phyloP scores from a whole-genome alignment of 2,797 vertebrate species.

The Eutrigla gurnardus region DNA sequence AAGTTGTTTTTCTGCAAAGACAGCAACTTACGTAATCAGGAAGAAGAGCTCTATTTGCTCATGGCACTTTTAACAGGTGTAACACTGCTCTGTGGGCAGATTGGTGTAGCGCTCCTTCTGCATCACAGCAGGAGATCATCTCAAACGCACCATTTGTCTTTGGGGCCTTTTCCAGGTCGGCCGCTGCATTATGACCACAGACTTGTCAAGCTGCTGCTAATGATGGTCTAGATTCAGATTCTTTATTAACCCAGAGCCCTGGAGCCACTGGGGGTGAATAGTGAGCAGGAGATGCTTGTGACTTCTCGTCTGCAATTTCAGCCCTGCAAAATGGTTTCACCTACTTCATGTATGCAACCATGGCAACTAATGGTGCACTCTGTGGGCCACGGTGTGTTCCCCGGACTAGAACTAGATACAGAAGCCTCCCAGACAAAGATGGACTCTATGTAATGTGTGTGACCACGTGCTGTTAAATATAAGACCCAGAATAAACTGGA shows the following conservation, averaged over 20 bases:
- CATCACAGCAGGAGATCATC: slow-evolving; percentile 10
- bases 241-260: not conserved
- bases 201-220: not conserved
- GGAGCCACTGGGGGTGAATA: not conserved
- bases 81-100: not conserved
- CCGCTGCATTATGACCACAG: not conserved
- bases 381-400: not conserved
- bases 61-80: not conserved
- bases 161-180: not conserved
- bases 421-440: not conserved
- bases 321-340: not conserved
- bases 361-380: not conserved
- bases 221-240: slow-evolving; percentile 3
- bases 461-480: too few relatives aligned
- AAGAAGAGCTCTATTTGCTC: not conserved
- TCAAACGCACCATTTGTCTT: not conserved
- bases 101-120: not conserved
- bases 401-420: not conserved
- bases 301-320: slow-evolving; percentile 14
- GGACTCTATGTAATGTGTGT: not conserved
- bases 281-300: not conserved
- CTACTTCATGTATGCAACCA: not conserved
- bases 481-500: too few relatives aligned
- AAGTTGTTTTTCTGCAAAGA: not conserved
- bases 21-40: not conserved